Base-by-base conservation (phyloP, 2,797 vertebrate species). In the Danionella dracula region DNA sequence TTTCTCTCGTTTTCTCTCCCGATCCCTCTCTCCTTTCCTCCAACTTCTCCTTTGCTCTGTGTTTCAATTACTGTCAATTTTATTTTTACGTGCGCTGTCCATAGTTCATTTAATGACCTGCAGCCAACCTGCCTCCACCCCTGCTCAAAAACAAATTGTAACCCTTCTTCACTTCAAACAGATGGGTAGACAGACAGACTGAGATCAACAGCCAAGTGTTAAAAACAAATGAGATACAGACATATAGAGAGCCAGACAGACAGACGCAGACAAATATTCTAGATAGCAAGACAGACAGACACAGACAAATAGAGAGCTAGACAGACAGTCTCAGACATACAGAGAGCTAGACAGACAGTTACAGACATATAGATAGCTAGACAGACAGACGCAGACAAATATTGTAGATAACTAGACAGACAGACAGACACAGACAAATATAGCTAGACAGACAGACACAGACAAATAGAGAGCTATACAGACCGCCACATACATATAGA, bases 41-140 rank as follows among this genome's bases (percentile, higher is more conserved):
- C 72, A 64, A 62, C 45, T 78, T 77, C 74, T 72, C 71, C 76
- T 78, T 66, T 19, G 17, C 68, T 80, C 75, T 79, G 76, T 74
- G 80, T 79, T 78, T 86, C 71, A 61, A 61, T 54, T 44, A 29
- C 63, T 44, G 54, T 57, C 55, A 16, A 15, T 70, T 62, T 72
- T 70, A 67, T 76, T 76, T n/a, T n/a, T n/a, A n/a, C n/a, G n/a
- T n/a, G n/a, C n/a, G n/a, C n/a, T n/a, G n/a, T n/a, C n/a, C n/a
- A n/a, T n/a, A n/a, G 70, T 58, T 51, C 71, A 53, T 10, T 2
- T 68, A 57, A 63, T 68, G 65, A 70, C 62, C 53, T n/a, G 15
- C 21, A 34, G 45, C 49, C 48, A 61, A 42, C 10, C 27, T 29
- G 16, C 17, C 49, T 42, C 19, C 40, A 64, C 40, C 49, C 50